Evolutionary conservation across 2,113 vertebrate species (phyloP).

Genomic region (Petrocephalus zakoni): DNA sequence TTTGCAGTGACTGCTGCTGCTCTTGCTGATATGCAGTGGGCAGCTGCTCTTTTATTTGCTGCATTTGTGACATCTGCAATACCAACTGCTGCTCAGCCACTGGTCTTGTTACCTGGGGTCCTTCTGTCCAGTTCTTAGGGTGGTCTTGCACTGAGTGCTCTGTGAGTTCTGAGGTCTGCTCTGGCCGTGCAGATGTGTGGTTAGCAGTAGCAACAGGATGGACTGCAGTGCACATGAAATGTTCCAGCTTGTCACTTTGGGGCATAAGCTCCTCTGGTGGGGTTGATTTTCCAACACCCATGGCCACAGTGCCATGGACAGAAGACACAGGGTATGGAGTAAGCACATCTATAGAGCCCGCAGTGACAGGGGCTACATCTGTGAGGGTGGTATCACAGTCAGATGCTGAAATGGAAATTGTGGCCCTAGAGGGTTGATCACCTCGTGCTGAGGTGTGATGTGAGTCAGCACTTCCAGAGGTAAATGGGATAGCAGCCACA

Average conservation of each 20-base stretch:
- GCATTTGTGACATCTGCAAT: constrained; percentile 13
- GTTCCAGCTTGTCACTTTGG: constrained; percentile 29
- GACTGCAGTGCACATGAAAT: constrained; percentile 30
- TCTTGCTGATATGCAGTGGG: constrained; percentile 34
- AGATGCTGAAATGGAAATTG: constrained; percentile 26
- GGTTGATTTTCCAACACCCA: constrained; percentile 34
- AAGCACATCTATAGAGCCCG: constrained; percentile 21
- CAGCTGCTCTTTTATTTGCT: constrained; percentile 3
- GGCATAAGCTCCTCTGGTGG: constrained; percentile 29
- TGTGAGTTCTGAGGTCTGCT: constrained; percentile 5
- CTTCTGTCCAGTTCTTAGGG: not conserved
- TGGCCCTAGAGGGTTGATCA: constrained; percentile 29
- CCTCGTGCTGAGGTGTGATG: constrained; percentile 5
- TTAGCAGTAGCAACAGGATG: constrained; percentile 24
- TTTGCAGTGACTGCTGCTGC: constrained; percentile 43
- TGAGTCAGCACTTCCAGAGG: constrained; percentile 29
- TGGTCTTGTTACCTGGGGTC: not conserved
- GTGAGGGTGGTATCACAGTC: constrained; percentile 20
- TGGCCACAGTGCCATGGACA: constrained; percentile 34
- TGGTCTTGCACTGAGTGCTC: not conserved
- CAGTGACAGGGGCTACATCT: constrained; percentile 25
- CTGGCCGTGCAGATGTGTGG: constrained; percentile 32
- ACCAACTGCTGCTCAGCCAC: not conserved
- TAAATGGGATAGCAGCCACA: constrained; percentile 29
- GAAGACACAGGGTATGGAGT: constrained; percentile 35